Conservation (phyloP, 2,113 vertebrate species). For the Colinus virginianus region DNA sequence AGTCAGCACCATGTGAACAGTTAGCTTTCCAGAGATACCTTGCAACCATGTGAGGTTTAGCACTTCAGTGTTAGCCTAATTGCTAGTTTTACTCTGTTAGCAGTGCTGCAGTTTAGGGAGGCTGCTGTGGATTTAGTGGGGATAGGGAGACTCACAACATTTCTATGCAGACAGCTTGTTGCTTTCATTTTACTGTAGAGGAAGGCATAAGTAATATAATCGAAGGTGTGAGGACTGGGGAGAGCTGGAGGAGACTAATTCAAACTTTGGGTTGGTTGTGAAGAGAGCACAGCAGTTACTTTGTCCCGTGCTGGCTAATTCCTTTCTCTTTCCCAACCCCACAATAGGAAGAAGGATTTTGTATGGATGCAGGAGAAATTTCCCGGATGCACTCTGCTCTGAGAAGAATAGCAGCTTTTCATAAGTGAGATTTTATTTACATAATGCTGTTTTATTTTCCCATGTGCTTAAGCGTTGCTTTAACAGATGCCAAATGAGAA, state of each 20-base stretch:
- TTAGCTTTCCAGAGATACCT: constrained; percentile 28
- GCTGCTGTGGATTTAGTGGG: background rate
- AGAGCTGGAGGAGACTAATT: background rate
- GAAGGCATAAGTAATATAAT: fast-evolving
- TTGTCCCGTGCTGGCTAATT: constrained; percentile 19
- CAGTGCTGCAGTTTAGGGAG: background rate
- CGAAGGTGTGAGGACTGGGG: background rate
- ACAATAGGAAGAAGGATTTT: constrained; percentile 77
- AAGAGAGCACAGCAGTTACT: background rate
- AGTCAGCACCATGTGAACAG: constrained; percentile 41
- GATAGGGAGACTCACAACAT: background rate
- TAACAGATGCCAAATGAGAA: background rate
- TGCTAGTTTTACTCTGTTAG: background rate
- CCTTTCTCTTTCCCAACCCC: constrained; percentile 50
- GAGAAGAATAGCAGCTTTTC: constrained; percentile 85
- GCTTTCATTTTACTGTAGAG: background rate
- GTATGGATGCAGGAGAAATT: constrained; percentile 68
- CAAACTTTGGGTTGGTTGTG: background rate
- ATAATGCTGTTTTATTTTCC: background rate
- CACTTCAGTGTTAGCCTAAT: background rate
- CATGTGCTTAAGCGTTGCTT: background rate
- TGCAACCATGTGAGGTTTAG: constrained; percentile 17
- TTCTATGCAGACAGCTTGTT: background rate
- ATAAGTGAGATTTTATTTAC: constrained; percentile 83
- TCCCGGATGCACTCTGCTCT: constrained; percentile 74